Evolutionary conservation across 2,113 vertebrate genomes (phyloP).

Genomic region (Dasyornis broadbenti): DNA sequence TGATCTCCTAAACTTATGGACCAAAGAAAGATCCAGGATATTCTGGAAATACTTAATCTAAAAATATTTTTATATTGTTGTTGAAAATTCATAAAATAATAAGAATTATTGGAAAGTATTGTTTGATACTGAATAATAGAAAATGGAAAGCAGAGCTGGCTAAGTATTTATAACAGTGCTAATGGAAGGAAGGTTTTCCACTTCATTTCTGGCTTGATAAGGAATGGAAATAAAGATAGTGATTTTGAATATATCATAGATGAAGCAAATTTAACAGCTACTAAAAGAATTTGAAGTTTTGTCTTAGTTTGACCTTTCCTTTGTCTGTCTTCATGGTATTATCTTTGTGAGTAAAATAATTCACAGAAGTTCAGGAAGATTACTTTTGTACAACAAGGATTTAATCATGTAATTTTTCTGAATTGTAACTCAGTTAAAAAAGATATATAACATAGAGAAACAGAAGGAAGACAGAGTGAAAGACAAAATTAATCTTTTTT

Average conservation of each 20-base stretch:
- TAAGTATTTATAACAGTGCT: background rate
- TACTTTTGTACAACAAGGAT: background rate
- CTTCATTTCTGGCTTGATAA: background rate
- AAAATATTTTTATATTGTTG: background rate
- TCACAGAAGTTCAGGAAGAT: background rate
- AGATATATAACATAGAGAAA: background rate
- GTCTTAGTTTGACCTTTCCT: background rate
- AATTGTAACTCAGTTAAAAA: background rate
- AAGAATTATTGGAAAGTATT: background rate
- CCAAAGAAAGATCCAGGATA: background rate
- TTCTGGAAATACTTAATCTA: background rate
- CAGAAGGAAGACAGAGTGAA: background rate
- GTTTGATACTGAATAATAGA: background rate
- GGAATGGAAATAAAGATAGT: background rate
- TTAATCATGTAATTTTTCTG: constrained; percentile 18
- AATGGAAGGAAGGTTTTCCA: background rate
- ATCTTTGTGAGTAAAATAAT: background rate
- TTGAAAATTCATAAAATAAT: background rate
- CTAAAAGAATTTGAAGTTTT: background rate
- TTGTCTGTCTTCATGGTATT: background rate
- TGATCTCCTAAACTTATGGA: background rate
- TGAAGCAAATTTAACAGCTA: background rate
- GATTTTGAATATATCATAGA: background rate
- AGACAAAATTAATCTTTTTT: background rate
- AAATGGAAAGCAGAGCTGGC: background rate